These are phyloP conservation scores for Machimus atricapillus DNA, from an alignment of 2,888 invertebrate genomes.

Conservation along the genomic window DNA sequence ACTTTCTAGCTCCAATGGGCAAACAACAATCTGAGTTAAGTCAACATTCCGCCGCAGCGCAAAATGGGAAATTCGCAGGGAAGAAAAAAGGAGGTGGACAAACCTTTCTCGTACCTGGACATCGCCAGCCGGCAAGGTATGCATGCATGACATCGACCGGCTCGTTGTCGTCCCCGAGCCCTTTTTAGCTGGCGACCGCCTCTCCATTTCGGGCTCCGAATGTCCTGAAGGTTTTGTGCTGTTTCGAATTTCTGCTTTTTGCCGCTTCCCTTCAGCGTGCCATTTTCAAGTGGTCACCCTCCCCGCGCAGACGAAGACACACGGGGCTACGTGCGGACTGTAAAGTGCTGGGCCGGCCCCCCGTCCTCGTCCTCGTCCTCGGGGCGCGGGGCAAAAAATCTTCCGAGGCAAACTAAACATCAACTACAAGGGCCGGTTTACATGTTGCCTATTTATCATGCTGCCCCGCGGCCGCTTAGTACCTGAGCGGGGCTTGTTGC, in stretches of 20 bases:
- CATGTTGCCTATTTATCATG: constrained; percentile 32
- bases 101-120: not conserved
- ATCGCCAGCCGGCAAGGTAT: not conserved
- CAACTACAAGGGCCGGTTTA: constrained; percentile 34
- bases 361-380: not conserved
- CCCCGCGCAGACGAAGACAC: not conserved
- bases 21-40: constrained; percentile 8
- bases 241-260: not conserved
- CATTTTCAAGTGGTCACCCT: constrained; percentile 20
- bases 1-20: not conserved
- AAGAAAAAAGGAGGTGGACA: not conserved
- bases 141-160: constrained; percentile 17
- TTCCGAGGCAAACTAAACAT: constrained; percentile 28
- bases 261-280: not conserved
- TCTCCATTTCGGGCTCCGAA: not conserved
- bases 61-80: not conserved
- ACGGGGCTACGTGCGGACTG: not conserved
- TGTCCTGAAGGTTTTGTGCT: constrained; percentile 6
- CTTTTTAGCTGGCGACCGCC: not conserved
- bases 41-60: not conserved
- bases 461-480: constrained; percentile 11
- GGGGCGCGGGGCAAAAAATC: not conserved
- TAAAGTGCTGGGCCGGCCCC: not conserved
- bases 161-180: not conserved
- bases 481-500: constrained; percentile 5